A percentile compares a stretch with the other conserved stretches of the same genome.
These are phyloP conservation scores for Macrophya alboannulata DNA, from an alignment of 2,888 invertebrate genomes.

Conservation along the genomic window DNA sequence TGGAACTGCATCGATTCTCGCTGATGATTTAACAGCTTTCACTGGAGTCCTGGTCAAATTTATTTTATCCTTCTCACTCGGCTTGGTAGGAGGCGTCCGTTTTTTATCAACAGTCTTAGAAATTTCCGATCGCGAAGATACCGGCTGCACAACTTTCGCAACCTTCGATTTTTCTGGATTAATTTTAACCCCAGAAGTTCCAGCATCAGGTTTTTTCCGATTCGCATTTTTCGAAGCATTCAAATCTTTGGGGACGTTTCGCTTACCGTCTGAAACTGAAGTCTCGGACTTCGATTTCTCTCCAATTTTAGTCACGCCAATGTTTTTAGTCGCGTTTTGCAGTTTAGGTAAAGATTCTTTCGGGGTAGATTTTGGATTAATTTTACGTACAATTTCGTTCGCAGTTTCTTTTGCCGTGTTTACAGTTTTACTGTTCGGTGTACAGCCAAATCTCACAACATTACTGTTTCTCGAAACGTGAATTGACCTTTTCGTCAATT, in stretches of 20 bases:
- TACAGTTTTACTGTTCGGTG: slow-evolving; percentile 65
- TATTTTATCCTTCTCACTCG: slow-evolving; percentile 33
- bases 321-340: background rate
- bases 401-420: slow-evolving; percentile 60
- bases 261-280: background rate
- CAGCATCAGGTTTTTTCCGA: background rate
- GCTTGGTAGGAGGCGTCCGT: background rate
- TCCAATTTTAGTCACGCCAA: background rate
- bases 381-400: slow-evolving; percentile 56
- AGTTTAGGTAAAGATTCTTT: slow-evolving; percentile 43
- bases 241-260: background rate
- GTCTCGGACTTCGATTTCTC: slow-evolving; percentile 20
- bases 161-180: slow-evolving; percentile 51
- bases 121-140: background rate
- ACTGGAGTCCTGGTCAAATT: background rate
- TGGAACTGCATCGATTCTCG: background rate
- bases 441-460: slow-evolving; percentile 58
- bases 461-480: slow-evolving; percentile 61
- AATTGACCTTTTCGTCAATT: slow-evolving; percentile 65
- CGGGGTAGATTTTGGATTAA: slow-evolving; percentile 55
- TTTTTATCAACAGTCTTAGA: slow-evolving; percentile 3
- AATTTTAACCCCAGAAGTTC: slow-evolving; percentile 11
- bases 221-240: background rate
- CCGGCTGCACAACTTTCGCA: background rate
- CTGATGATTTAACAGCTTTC: background rate